Percentiles rank a stretch among this genome's conserved stretches.
Conservation (phyloP, 2,888 invertebrate species). For the Drosophila emarginata region DNA sequence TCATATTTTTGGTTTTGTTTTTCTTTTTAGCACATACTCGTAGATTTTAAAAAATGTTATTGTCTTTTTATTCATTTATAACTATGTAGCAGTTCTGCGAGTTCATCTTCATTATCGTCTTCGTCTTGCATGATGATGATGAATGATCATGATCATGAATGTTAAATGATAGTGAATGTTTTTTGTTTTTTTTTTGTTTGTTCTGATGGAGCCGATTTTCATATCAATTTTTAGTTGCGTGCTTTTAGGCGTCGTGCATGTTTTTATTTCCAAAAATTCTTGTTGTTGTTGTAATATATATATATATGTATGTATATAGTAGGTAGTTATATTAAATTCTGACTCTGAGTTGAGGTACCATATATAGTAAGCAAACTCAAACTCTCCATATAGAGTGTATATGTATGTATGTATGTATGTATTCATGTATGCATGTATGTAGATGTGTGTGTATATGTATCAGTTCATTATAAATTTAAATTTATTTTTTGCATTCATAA, state of each 20-base stretch:
- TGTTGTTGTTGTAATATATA: constrained; percentile 19
- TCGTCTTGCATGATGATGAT: constrained; percentile 11
- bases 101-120: constrained; percentile 38
- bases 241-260: constrained; percentile 43
- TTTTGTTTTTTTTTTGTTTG: too few species aligned
- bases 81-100: constrained; percentile 71
- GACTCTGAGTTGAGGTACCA: constrained; percentile 42
- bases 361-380: constrained; percentile 48
- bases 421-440: constrained; percentile 48
- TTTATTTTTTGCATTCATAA: constrained; percentile 41
- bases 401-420: constrained; percentile 43
- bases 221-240: constrained; percentile 29
- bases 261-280: constrained; percentile 30
- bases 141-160: constrained; percentile 21
- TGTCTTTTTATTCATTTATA: constrained; percentile 75
- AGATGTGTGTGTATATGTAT: constrained; percentile 63
- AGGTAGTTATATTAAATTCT: constrained; percentile 5
- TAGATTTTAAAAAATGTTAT: constrained; percentile 64
- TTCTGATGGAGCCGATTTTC: not conserved
- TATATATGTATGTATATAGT: not conserved
- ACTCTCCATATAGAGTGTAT: constrained; percentile 24
- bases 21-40: constrained; percentile 62
- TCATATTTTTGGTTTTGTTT: constrained; percentile 22
- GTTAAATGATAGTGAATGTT: constrained; percentile 25
- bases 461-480: constrained; percentile 69